Base-by-base conservation (phyloP, 2,797 vertebrate species). In the Oreochromis mossambicus region DNA sequence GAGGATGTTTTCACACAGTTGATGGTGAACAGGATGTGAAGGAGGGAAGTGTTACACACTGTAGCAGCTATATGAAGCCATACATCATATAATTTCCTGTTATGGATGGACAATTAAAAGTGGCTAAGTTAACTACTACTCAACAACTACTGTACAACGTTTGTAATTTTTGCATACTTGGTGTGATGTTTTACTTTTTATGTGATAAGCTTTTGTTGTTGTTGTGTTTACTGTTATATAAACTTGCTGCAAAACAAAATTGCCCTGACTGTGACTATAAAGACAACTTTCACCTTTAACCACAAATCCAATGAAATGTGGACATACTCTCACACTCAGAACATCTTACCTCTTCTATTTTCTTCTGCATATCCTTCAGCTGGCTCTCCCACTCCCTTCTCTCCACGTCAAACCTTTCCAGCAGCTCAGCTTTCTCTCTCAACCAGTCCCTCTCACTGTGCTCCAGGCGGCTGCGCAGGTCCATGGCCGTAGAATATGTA, bases 371-470 rank as follows among this genome's bases (percentile, higher is more conserved):
- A 87, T 98, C 96, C 89, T 97, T 97, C 96, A 99, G 97, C 54
- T 99, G 98, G 89, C 96, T 96, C 95, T 99, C 98, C 99, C 98
- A 99, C 88, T 99, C 98, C 82, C 96, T 98, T 92, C 98, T 97
- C 95, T 99, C 99, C 1, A 95, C 94, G 83, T 99, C 97, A 91
- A 99, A 99, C 91, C 96, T 96, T 93, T 99, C 97, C 94, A 99
- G 95, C 89, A 99, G 94, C 89, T 99, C 98, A 52, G 97, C 96
- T 94, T 97, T 98, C 93, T 99, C 98, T 91, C 96, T 97, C 82
- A 96, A 94, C 98, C 98, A 99, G 94, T 95, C 96, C 83, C 88
- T 96, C 91, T 98, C 97, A 1, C 94, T 97, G 92, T 95, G 96
- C 88, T 98, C 97, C 96, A 98, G 88, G 15, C 97, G 97, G 86